Conservation (phyloP, 2,797 vertebrate genomes). For the Enoplosus armatus region DNA sequence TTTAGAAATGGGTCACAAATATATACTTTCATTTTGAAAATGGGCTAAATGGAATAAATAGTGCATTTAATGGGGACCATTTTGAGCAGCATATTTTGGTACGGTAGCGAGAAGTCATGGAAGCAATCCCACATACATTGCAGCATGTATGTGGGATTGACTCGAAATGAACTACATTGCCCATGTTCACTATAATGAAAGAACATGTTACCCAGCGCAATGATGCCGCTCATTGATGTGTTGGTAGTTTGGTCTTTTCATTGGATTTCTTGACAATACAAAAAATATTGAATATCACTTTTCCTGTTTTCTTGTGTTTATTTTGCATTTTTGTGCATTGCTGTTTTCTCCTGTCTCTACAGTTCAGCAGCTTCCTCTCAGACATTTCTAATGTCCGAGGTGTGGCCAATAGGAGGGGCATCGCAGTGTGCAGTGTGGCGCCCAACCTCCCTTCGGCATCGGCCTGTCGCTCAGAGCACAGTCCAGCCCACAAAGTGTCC, state of each 20-base stretch:
- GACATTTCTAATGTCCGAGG: conserved; percentile 89
- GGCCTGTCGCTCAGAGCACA: conserved; percentile 88
- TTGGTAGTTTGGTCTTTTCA: background rate
- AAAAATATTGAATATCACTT: background rate
- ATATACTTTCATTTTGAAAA: conserved; percentile 3
- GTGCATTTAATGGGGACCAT: background rate
- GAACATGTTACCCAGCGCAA: background rate
- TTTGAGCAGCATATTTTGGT: background rate
- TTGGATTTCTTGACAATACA: background rate
- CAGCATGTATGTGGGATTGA: background rate
- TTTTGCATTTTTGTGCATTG: background rate
- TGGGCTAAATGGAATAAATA: background rate
- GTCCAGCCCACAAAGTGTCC: conserved; percentile 91
- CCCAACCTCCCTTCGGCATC: conserved; percentile 91
- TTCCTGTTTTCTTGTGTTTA: no score
- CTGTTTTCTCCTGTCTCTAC: conserved; percentile 26
- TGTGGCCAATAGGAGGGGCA: conserved; percentile 87
- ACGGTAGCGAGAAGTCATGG: background rate
- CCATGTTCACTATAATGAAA: background rate
- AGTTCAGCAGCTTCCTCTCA: conserved; percentile 93
- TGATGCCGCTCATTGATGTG: background rate
- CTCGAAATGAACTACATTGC: background rate
- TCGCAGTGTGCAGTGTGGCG: conserved; percentile 97
- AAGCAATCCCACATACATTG: no score
- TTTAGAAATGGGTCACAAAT: background rate